Evolutionary conservation across 2,113 vertebrate species (phyloP).

Genomic region (Muntiacus reevesi): DNA sequence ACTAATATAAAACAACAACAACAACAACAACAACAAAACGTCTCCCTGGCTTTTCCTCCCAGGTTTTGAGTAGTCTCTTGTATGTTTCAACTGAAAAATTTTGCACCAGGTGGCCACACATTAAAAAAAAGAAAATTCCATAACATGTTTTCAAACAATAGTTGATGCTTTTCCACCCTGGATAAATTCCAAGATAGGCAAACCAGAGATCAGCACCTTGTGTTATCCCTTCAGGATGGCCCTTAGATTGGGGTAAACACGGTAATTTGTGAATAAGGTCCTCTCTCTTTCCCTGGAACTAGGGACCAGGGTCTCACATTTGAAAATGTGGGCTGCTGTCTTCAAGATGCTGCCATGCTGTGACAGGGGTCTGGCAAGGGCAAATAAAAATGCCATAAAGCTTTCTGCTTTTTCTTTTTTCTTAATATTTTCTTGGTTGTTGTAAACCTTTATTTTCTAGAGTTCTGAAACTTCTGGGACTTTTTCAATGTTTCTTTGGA

Average conservation of each 20-base stretch:
- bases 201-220: not conserved
- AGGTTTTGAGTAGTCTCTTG: not conserved
- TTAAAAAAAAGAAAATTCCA: not conserved
- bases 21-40: not conserved
- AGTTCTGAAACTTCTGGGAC: not conserved
- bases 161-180: not conserved
- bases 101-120: not conserved
- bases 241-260: not conserved
- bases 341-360: not conserved
- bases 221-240: not conserved
- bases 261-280: not conserved
- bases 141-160: not conserved
- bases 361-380: not conserved
- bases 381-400: not conserved
- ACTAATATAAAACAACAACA: not conserved
- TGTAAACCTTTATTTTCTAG: not conserved
- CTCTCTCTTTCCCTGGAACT: not conserved
- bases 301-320: not conserved
- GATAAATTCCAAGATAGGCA: not conserved
- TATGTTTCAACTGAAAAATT: not conserved
- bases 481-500: not conserved
- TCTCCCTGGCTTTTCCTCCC: not conserved
- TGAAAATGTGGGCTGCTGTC: not conserved
- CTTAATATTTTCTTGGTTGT: not conserved
- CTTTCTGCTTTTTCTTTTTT: not conserved